A percentile compares a stretch with the other conserved stretches of the same genome.
Conservation (phyloP, 2,113 vertebrate genomes). For the Electrona antarctica region DNA sequence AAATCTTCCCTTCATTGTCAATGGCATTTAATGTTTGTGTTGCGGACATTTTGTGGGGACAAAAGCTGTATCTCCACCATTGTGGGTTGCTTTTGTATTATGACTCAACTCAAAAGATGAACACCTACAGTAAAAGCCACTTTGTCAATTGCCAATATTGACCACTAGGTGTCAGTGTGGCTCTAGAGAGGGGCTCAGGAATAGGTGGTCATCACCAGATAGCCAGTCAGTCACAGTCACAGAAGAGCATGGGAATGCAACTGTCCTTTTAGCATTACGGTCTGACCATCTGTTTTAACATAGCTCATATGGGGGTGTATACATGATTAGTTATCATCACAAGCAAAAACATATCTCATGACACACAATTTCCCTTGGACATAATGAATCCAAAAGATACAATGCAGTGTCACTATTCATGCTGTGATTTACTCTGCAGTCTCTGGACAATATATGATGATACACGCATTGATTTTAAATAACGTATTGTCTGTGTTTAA, state of each 20-base stretch:
- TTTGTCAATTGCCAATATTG: background rate
- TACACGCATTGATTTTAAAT: conserved; percentile 1
- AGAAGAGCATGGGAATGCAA: conserved; percentile 6
- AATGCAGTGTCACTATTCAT: background rate
- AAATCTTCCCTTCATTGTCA: too few species aligned
- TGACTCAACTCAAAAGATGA: too few species aligned
- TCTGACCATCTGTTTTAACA: conserved; percentile 25
- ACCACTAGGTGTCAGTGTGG: conserved; percentile 65
- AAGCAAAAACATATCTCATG: background rate
- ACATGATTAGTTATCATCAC: conserved; percentile 15
- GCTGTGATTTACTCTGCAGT: background rate
- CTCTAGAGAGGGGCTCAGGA: background rate
- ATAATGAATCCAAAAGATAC: background rate
- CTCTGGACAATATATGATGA: background rate
- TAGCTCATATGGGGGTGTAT: conserved; percentile 1
- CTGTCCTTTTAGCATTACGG: conserved; percentile 22
- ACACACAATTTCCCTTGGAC: background rate
- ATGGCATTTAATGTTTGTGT: too few species aligned
- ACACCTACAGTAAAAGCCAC: background rate
- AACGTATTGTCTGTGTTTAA: background rate
- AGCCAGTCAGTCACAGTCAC: conserved; percentile 6
- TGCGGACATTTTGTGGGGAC: too few species aligned
- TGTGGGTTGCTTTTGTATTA: too few species aligned
- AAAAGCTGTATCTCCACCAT: too few species aligned
- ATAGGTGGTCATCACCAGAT: background rate